A percentile compares a stretch with the other conserved stretches of the same genome.
phyloP scores from a whole-genome alignment of 2,113 vertebrate genomes.

The Mobula hypostoma region DNA sequence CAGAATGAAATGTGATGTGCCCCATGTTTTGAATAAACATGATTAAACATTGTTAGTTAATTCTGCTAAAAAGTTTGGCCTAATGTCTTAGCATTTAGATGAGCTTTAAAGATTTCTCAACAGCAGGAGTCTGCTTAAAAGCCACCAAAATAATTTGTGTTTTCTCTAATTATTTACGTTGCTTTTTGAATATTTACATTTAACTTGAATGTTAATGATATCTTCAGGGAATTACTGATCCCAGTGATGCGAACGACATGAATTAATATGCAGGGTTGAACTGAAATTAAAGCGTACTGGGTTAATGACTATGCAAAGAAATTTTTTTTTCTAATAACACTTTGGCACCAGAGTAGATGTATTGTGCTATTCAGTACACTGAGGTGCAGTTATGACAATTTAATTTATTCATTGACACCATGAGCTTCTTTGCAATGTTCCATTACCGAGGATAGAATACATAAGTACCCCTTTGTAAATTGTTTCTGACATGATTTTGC shows the following conservation, averaged over 20 bases:
- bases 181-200: constrained; percentile 29
- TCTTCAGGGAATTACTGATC: constrained; percentile 11
- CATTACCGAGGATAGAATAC: background rate
- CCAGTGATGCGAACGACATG: background rate
- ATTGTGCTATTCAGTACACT: constrained; percentile 27
- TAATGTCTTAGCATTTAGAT: background rate
- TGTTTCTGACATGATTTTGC: background rate
- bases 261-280: constrained; percentile 20
- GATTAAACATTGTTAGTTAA: background rate
- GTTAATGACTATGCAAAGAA: constrained; percentile 28
- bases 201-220: constrained; percentile 2
- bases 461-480: background rate
- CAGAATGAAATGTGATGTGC: background rate
- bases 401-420: background rate
- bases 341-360: background rate
- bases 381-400: constrained; percentile 27
- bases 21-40: background rate
- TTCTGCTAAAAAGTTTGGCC: background rate
- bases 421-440: background rate
- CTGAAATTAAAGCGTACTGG: background rate
- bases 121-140: constrained; percentile 9
- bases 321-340: constrained; percentile 1
- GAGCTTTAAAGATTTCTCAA: background rate
- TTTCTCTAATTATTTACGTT: constrained; percentile 24
- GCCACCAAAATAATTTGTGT: constrained; percentile 1